These are phyloP conservation scores for Xiphophorus couchianus DNA, from an alignment of 2,113 vertebrate species.

Conservation along the genomic window DNA sequence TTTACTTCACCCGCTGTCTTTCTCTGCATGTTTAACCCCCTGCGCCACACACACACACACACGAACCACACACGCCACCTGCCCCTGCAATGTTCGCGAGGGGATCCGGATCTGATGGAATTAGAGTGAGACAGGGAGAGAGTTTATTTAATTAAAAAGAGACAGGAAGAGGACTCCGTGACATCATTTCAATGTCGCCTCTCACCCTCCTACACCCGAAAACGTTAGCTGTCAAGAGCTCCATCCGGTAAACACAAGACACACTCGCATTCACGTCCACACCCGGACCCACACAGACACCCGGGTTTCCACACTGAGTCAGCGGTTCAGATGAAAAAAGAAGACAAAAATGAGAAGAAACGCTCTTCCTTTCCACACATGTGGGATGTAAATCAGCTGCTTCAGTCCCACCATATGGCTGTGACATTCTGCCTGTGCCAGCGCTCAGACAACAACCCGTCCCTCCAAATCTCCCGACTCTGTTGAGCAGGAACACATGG, in stretches of 20 bases:
- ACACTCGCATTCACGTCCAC: constrained; percentile 18
- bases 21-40: constrained; percentile 67
- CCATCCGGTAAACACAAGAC: constrained; percentile 62
- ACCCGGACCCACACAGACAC: constrained; percentile 14
- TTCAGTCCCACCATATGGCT: constrained; percentile 37
- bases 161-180: constrained; percentile 67
- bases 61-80: constrained; percentile 34
- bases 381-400: constrained; percentile 38
- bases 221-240: constrained; percentile 63
- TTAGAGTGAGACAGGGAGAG: constrained; percentile 49
- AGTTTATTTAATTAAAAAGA: constrained; percentile 69
- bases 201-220: not conserved
- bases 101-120: constrained; percentile 67
- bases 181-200: constrained; percentile 69
- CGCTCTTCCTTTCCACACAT: constrained; percentile 36
- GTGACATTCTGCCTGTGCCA: constrained; percentile 43
- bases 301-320: constrained; percentile 26
- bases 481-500: constrained; percentile 6
- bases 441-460: constrained; percentile 20
- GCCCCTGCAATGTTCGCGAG: constrained; percentile 17
- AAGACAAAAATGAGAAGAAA: not conserved
- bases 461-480: not conserved
- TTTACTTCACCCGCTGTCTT: constrained; percentile 59
- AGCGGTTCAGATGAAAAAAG: constrained; percentile 25
- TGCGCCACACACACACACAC: constrained; percentile 26